Percentiles rank a stretch among this genome's conserved stretches.
Conservation (phyloP, 2,888 invertebrate species). For the Perizoma flavofasciatum region DNA sequence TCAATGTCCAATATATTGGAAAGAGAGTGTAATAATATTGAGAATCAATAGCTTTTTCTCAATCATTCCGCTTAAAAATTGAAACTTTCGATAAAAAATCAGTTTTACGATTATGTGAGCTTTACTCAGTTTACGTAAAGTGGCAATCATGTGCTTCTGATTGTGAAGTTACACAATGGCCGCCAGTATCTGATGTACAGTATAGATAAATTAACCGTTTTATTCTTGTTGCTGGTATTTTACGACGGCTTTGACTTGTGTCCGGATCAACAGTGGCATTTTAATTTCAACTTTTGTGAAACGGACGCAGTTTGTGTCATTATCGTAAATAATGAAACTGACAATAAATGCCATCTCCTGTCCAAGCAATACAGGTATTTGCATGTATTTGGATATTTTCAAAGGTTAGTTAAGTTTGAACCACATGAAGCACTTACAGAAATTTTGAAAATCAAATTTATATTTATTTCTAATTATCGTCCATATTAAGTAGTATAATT, state of each 20-base stretch:
- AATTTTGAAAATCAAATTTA: no score
- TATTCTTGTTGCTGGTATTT: conserved; percentile 58
- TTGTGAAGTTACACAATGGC: conserved; percentile 31
- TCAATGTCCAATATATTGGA: conserved; percentile 16
- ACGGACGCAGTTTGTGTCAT: conserved; percentile 31
- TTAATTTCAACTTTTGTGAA: conserved; percentile 47
- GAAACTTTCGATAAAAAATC: conserved; percentile 47
- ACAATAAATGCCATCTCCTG: conserved; percentile 30
- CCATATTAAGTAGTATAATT: no score
- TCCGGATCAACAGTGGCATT: conserved; percentile 38
- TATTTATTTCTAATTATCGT: no score
- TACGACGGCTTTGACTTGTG: conserved; percentile 47
- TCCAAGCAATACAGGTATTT: conserved; percentile 27
- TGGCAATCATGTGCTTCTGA: conserved; percentile 34
- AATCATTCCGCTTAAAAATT: conserved; percentile 36
- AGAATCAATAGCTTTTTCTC: conserved; percentile 30
- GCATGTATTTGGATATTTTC: conserved; percentile 17
- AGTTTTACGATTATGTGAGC: conserved; percentile 47
- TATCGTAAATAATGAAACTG: conserved; percentile 34
- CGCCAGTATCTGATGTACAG: conserved; percentile 32
- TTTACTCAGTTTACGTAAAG: conserved; percentile 45
- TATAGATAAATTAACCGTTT: conserved; percentile 57
- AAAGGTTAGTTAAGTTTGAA: conserved; percentile 1
- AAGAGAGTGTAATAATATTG: conserved; percentile 26
- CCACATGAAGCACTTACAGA: neutral